Percentiles rank a stretch among this genome's conserved stretches.
These are phyloP conservation scores for Pteromalus puparum DNA, from an alignment of 1,140 invertebrate genomes.

Conservation along the genomic window DNA sequence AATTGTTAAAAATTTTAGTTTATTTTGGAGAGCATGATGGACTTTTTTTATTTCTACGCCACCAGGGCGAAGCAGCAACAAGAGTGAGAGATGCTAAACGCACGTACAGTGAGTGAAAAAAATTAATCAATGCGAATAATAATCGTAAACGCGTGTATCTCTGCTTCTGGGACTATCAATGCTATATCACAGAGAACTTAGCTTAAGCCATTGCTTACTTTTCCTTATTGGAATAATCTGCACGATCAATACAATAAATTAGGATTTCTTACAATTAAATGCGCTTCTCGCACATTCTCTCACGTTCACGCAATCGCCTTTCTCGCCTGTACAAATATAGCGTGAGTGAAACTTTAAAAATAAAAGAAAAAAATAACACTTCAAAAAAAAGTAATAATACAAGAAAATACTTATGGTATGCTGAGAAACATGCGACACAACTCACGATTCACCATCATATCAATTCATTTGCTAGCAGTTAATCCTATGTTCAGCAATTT, in stretches of 20 bases:
- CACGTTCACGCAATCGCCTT: slow-evolving; percentile 34
- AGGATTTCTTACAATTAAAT: slow-evolving; percentile 64
- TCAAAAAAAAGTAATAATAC: slow-evolving; percentile 64
- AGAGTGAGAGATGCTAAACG: slow-evolving; percentile 51
- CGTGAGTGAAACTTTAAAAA: slow-evolving; percentile 61
- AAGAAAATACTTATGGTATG: slow-evolving; percentile 67
- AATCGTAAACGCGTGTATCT: slow-evolving; percentile 59
- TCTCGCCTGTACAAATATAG: slow-evolving; percentile 48
- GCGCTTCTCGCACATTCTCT: slow-evolving; percentile 55
- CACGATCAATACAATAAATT: slow-evolving; percentile 69
- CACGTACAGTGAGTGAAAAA: slow-evolving; percentile 46
- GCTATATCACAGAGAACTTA: slow-evolving; percentile 71
- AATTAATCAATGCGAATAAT: slow-evolving; percentile 52
- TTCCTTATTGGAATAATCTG: slow-evolving; percentile 58
- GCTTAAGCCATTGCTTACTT: slow-evolving; percentile 54
- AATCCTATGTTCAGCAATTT: slow-evolving; percentile 44
- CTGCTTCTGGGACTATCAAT: slow-evolving; percentile 63
- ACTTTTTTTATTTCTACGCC: slow-evolving; percentile 48
- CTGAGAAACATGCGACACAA: slow-evolving; percentile 63
- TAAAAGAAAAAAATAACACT: slow-evolving; percentile 62
- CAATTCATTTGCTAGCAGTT: slow-evolving; percentile 42
- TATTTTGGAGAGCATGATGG: slow-evolving; percentile 40
- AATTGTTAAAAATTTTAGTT: slow-evolving; percentile 41
- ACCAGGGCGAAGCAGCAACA: slow-evolving; percentile 52
- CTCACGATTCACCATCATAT: slow-evolving; percentile 50